Evolutionary conservation across 2,113 vertebrate genomes (phyloP).

Genomic region (Stegastes partitus): DNA sequence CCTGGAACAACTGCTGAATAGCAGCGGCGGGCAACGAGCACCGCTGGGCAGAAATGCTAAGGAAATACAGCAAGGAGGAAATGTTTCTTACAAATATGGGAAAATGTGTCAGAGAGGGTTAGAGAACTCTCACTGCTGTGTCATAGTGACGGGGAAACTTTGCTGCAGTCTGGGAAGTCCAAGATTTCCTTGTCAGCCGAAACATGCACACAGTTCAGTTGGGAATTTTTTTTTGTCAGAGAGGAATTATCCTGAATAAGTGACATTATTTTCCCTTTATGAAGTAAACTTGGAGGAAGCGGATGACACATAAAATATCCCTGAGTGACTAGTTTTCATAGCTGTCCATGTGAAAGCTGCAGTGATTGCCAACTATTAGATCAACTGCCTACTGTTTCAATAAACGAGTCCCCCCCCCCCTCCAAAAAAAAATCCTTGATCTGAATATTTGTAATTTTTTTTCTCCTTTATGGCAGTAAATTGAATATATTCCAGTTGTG

Average conservation of each 20-base stretch:
- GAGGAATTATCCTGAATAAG: constrained; percentile 10
- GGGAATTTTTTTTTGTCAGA: constrained; percentile 20
- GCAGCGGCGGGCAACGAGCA: constrained; percentile 4
- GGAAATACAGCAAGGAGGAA: constrained; percentile 31
- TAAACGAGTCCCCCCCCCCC: too few relatives aligned
- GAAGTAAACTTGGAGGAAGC: constrained; percentile 2
- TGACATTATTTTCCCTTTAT: neutral
- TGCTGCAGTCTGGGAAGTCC: constrained; percentile 34
- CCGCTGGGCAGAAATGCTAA: neutral
- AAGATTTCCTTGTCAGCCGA: constrained; percentile 12
- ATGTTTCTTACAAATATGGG: constrained; percentile 9
- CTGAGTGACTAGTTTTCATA: constrained; percentile 30
- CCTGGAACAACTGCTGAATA: constrained; percentile 4
- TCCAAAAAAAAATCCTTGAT: too few relatives aligned
- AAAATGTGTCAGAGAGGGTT: neutral
- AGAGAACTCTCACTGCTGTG: neutral
- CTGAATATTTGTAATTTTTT: too few relatives aligned
- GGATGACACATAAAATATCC: neutral
- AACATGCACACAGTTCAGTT: neutral
- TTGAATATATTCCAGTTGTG: too few relatives aligned
- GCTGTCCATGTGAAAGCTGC: neutral
- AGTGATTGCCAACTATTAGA: too few relatives aligned
- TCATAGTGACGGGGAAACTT: constrained; percentile 27
- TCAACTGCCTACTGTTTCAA: too few relatives aligned
- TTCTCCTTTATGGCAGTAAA: too few relatives aligned